phyloP scores from a whole-genome alignment of 2,113 vertebrate species.

The Hippocampus zosterae region DNA sequence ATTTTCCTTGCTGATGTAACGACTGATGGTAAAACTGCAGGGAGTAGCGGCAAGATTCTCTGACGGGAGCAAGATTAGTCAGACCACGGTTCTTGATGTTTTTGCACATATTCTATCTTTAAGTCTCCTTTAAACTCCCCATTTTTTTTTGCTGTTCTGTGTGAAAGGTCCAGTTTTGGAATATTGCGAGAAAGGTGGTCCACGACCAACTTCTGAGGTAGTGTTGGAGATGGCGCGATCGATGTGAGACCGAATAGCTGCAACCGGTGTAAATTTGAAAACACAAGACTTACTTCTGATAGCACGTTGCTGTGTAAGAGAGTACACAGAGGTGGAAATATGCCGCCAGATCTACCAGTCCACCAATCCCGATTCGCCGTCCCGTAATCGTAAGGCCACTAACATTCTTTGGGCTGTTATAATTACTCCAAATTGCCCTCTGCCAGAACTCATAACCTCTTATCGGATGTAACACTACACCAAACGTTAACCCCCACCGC shows the following conservation, averaged over 20 bases:
- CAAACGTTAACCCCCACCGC: constrained; percentile 69
- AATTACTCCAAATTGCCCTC: constrained; percentile 66
- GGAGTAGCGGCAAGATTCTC: constrained; percentile 13
- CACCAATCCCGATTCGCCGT: background rate
- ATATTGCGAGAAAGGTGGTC: background rate
- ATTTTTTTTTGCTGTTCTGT: background rate
- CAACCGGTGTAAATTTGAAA: background rate
- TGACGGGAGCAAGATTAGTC: background rate
- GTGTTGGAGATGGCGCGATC: background rate
- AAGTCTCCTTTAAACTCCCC: background rate
- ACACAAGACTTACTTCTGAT: background rate
- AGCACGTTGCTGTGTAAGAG: background rate
- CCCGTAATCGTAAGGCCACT: constrained; percentile 62
- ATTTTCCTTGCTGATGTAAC: constrained; percentile 64
- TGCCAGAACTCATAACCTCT: constrained; percentile 72
- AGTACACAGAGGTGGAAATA: background rate
- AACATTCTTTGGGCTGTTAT: constrained; percentile 71
- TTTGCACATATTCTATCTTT: background rate
- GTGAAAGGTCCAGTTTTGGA: background rate
- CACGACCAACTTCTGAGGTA: background rate
- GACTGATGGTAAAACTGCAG: constrained; percentile 35
- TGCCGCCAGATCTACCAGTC: background rate
- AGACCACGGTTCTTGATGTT: background rate
- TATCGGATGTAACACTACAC: constrained; percentile 77
- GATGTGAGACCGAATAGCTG: background rate